phyloP scores from a whole-genome alignment of 2,113 vertebrate species.

The Anthoscopus minutus region DNA sequence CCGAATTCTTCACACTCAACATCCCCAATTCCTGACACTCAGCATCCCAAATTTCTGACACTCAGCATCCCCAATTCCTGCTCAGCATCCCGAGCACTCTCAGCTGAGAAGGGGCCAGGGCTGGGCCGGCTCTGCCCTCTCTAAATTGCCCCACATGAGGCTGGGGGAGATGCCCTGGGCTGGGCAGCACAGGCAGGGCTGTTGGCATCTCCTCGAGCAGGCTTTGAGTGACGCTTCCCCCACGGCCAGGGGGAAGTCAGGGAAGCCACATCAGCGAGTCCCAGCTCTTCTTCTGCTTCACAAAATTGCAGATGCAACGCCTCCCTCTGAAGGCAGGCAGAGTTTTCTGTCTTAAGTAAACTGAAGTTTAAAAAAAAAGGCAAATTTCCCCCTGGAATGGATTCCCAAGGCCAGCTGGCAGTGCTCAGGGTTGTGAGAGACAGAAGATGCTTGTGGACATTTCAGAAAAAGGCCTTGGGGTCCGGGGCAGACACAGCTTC shows the following conservation, averaged over 20 bases:
- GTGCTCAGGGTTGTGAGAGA: not conserved
- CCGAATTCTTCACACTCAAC: not conserved
- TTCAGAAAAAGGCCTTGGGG: not conserved
- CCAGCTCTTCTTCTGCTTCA: not conserved
- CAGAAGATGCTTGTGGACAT: not conserved
- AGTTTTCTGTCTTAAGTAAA: not conserved
- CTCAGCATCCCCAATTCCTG: not conserved
- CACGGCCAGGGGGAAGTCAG: not conserved
- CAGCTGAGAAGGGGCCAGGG: not conserved
- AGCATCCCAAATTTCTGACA: not conserved
- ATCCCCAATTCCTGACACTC: not conserved
- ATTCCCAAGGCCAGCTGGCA: not conserved
- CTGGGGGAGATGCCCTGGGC: not conserved
- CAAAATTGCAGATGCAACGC: not conserved
- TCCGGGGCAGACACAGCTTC: not conserved
- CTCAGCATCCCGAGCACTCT: not conserved
- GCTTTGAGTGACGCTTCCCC: not conserved
- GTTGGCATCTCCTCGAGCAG: not conserved
- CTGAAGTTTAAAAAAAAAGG: not conserved
- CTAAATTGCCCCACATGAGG: not conserved
- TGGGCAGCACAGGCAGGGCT: rapidly evolving
- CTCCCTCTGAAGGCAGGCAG: not conserved
- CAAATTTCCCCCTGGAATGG: not conserved
- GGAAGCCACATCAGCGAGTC: not conserved
- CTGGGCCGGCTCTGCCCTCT: not conserved